Evolutionary conservation across 2,797 vertebrate genomes (phyloP), one percentile per base, ranked within the genome.

Genomic region (Corythornis leucogaster): DNA sequence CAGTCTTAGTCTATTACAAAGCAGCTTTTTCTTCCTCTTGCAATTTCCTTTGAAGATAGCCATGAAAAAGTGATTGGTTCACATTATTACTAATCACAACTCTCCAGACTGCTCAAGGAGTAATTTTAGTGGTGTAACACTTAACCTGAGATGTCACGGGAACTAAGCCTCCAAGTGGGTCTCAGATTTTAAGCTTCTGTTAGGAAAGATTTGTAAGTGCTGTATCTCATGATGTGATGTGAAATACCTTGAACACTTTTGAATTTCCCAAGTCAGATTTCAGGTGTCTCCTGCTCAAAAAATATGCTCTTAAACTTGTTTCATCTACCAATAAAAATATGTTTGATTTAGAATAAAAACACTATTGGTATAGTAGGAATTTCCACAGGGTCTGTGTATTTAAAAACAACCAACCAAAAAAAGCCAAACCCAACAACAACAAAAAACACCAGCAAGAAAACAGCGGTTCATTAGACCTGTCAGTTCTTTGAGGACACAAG

Each of bases 41-140:
- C 64, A 66, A 53, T 73, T 95, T 93, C 26, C 53, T 88, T 93
- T 96, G 90, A 94, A 91, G 78, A 50, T 83, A 71, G 64, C 80
- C 80, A 58, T 84, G 78, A 90, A 85, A 86, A 93, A 90, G 61
- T 43, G 75, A 48, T 93, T 90, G 66, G 75, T 82, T 90, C 79
- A 26, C 76, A 74, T 89, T 80, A 78, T 92, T 92, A 62, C 66
- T 91, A 66, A 87, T 94, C 81, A 43, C 68, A 85, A 4, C 64
- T 80, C 53, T 80, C 50, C 53, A 51, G 20, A 68, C 75, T 89
- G 68, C 81, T 83, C 62, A 89, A 71, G 54, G 89, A 85, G 40
- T 35, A 78, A 14, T 85, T 85, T 85, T 40, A 45, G 75, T 87
- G 69, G 30, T 78, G 38, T 80, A 64, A 80, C 62, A 51, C 25